A percentile compares a stretch with the other conserved stretches of the same genome.
Evolutionary conservation across 2,888 invertebrate genomes (phyloP).

Genomic region (Melipona bicolor): DNA sequence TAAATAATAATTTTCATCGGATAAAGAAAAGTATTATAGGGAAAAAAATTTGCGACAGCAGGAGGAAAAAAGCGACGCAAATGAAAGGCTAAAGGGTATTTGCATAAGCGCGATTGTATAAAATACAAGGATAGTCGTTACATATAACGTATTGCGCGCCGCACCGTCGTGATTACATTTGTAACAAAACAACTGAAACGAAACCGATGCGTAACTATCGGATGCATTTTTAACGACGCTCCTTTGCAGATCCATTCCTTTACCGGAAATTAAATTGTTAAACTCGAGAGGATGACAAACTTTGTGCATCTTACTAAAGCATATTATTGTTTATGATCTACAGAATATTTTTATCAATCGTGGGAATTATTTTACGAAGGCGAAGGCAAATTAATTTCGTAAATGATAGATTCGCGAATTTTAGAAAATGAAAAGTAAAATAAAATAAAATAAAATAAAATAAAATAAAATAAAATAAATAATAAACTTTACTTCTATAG

Average conservation of each 20-base stretch:
- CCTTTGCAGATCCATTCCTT: conserved; percentile 9
- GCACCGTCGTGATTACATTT: conserved; percentile 49
- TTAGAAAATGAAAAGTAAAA: neutral
- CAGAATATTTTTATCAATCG: neutral
- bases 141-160: conserved; percentile 46
- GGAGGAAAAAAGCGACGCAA: conserved; percentile 30
- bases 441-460: no score
- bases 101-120: conserved; percentile 61
- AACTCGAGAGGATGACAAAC: neutral
- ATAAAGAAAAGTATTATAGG: neutral
- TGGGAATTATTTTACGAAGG: neutral
- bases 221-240: conserved; percentile 26
- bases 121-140: conserved; percentile 54
- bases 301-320: no score
- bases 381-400: rapidly evolving
- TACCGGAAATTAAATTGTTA: conserved; percentile 15
- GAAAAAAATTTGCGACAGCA: neutral
- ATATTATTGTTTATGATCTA: no score
- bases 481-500: no score
- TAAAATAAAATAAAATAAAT: neutral
- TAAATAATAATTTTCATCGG: no score
- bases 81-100: conserved; percentile 43
- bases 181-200: conserved; percentile 34
- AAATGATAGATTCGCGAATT: neutral
- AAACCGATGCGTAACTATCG: conserved; percentile 25